Percentiles rank a stretch among this genome's conserved stretches.
phyloP scores from a whole-genome alignment of 2,888 invertebrate genomes.

The Tetanocera ferruginea region DNA sequence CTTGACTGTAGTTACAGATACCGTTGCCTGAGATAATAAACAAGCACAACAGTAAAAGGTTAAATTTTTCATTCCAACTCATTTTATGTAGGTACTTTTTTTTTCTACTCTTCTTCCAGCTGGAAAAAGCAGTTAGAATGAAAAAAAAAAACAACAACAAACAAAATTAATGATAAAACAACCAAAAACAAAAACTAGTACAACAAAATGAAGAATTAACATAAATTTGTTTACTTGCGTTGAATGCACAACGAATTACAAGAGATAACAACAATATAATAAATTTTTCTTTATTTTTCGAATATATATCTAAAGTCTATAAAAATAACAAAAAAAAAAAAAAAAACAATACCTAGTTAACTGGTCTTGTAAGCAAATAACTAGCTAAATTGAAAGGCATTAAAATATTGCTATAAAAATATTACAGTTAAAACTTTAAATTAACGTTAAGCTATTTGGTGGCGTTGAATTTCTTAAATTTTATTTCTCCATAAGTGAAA shows the following conservation, averaged over 20 bases:
- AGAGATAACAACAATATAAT: not conserved
- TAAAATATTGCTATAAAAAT: too few relatives aligned
- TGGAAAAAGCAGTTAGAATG: not conserved
- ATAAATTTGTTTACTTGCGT: constrained; percentile 14
- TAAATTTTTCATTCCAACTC: not conserved
- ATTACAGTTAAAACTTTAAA: too few relatives aligned
- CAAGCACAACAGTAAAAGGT: constrained; percentile 22
- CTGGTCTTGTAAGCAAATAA: too few relatives aligned
- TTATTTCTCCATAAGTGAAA: too few relatives aligned
- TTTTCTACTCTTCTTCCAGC: not conserved
- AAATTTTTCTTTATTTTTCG: too few relatives aligned
- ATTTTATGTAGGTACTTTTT: not conserved
- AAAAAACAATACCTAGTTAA: too few relatives aligned
- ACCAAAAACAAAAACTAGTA: not conserved
- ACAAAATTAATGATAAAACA: not conserved
- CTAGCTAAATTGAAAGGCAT: too few relatives aligned
- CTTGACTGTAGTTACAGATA: constrained; percentile 6
- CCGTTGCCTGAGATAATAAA: constrained; percentile 23
- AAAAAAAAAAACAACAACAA: not conserved
- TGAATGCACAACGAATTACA: not conserved
- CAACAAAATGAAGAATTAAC: constrained; percentile 9
- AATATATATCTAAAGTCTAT: too few relatives aligned
- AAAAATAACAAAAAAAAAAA: too few relatives aligned
- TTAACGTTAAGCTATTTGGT: too few relatives aligned
- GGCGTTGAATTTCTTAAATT: too few relatives aligned